Evolutionary conservation across 1,140 invertebrate genomes (phyloP), one percentile per base, ranked within the genome.

Genomic region (Pseudomyrmex flavicornis): DNA sequence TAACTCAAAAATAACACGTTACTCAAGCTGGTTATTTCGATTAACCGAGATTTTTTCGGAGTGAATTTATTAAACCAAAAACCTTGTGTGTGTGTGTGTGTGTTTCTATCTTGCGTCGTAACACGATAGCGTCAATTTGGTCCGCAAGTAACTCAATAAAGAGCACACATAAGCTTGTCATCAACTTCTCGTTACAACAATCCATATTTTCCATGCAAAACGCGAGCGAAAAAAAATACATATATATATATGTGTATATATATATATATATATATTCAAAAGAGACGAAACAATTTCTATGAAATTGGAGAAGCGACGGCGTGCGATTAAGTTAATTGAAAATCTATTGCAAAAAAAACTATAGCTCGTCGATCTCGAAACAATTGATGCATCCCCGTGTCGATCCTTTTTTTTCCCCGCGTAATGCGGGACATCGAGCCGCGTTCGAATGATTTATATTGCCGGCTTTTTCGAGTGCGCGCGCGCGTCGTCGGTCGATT

Each of bases 291-390:
- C 76, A 80, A 80, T 80, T 80, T 56, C 44, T 59, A 70, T 72
- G 70, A 80, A 80, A 80, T 72, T 80, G 76, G 66, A 80, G 54
- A 70, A 80, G 66, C 56, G 76, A 59, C 76, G 22, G 54, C 26
- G 7, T 15, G 62, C 76, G 66, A 80, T 80, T 80, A 80, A 80
- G 72, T 70, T 80, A 80, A 80, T 80, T 80, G 76, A 66, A 80
- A 80, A 80, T 59, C 76, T 80, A 80, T 80, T 80, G 76, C 76
- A 69, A 72, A 72, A 79, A 80, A 80, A 80, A 80, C 35, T 80
- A 79, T 79, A 70, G 56, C 35, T 35, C 76, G 54, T 46, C 76
- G 56, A 66, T 80, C 68, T 66, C 54, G 44, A 72, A 80, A 80
- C 68, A 72, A 80, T 80, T 72, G 76, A 80, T 80, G 54, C 68